Base-by-base conservation (phyloP, 2,888 invertebrate genomes). In the Opisthograptis luteolata region DNA sequence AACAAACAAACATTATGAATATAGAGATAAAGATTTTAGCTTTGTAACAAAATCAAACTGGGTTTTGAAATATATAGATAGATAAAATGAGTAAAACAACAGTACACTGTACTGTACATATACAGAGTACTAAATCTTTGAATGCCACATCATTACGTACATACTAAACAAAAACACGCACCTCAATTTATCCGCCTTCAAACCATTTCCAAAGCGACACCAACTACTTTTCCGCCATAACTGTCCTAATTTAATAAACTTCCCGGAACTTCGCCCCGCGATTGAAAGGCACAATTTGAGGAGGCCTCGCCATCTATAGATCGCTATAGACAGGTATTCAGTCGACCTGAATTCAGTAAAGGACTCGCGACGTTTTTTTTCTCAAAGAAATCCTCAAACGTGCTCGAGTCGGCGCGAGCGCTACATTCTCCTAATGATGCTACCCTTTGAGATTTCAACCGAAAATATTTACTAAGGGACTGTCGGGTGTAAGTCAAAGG, bases 361-460 rank as follows among this genome's bases (percentile, higher is more conserved):
- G 61, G 60, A 59, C 56, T 55, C 52, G 37, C n/a, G 57, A 59
- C 54, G n/a, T n/a, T n/a, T n/a, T 56, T 60, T 46, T 62, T 24
- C 64, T 62, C 57, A 68, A 65, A 70, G 64, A 55, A 52, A 52
- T 55, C 55, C 43, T 62, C 53, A 60, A 60, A 58, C 58, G 49
- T 52, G 52, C 46, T 51, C 25, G 43, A 39, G 34, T 22, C 52
- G 27, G 35, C 39, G 60, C 43, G 56, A 40, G 22, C 52, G 47
- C 54, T 43, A 45, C 58, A 41, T 40, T 56, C 60, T 65, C 61
- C 78, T 83, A 81, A 84, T 78, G 84, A 83, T 68, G 65, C 59
- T 60, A 68, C 68, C 78, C 81, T 84, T 83, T 84, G 84, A 80
- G 80, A 75, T 70, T 50, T 73, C 72, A 65, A 67, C 73, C 73